Evolutionary conservation across 2,113 vertebrate species (phyloP), one percentile per base, ranked within the genome.

Genomic region (Salminus brasiliensis): DNA sequence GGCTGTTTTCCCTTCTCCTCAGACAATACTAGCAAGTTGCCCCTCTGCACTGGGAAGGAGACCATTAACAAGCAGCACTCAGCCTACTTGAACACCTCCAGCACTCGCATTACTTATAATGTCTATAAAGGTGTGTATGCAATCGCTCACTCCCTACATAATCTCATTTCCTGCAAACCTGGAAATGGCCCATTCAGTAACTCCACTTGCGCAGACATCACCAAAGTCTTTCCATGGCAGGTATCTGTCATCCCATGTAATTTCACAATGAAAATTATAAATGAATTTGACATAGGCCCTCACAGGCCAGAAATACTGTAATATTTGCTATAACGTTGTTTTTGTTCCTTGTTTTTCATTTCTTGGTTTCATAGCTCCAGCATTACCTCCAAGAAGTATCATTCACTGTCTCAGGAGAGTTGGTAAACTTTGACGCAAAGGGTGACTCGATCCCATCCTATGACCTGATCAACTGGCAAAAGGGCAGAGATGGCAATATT

Each of bases 381-480:
- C 66, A 92, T 32, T 93, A 93, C 78, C 85, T 93, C 27, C 88
- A 94, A 83, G 90, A 91, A 29, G 90, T 93, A 0, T 84, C 80
- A 29, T 94, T 92, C 66, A 85, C 68, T 5, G 89, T 88, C 76
- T 88, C 60, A 4, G 91, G 85, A 43, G 90, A 94, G 49, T 84
- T 82, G 60, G 89, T 94, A 5, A 91, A 92, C 79, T 94, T 94
- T 88, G 92, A 94, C 85, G 77, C 82, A 18, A 93, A 93, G 41
- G 93, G 93, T 0, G 92, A 93, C 82, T 89, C 92, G 0, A 84
- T 91, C 45, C 91, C 92, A 5, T 92, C 92, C 52, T 94, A 93
- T 76, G 93, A 94, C 81, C 72, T 94, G 25, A 91, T 94, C 71
- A 93, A 93, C 86, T 94, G 93, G 93, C 92, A 93, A 81, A 90